Percentiles rank a stretch among this genome's conserved stretches.
Conservation (phyloP, 2,797 vertebrate genomes). For the Siniperca obscura region DNA sequence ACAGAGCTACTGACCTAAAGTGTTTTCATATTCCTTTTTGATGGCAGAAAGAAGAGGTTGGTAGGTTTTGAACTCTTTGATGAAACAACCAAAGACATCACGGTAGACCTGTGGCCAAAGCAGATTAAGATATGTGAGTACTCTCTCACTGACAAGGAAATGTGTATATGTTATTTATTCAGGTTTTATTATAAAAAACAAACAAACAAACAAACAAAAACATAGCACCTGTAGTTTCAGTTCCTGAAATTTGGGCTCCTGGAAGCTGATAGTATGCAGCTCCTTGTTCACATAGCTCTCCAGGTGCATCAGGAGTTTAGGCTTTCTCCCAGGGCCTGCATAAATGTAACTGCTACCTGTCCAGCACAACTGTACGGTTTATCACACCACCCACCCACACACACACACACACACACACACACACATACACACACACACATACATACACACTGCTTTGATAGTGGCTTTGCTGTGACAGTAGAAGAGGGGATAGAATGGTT, state of each 20-base stretch:
- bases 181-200: background rate
- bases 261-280: conserved; percentile 78
- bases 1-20: conserved; percentile 81
- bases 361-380: conserved; percentile 54
- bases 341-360: conserved; percentile 54
- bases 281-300: conserved; percentile 84
- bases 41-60: conserved; percentile 89
- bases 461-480: background rate
- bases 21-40: conserved; percentile 90
- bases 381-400: conserved; percentile 5
- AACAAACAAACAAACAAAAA: conserved; percentile 5
- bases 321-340: conserved; percentile 78
- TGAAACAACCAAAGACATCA: conserved; percentile 88
- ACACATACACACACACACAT: background rate
- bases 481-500: background rate
- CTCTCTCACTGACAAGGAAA: background rate
- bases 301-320: conserved; percentile 82
- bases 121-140: conserved; percentile 19
- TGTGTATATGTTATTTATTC: background rate
- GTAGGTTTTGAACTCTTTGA: conserved; percentile 90
- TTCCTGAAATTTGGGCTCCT: conserved; percentile 80
- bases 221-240: conserved; percentile 85
- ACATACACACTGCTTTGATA: background rate
- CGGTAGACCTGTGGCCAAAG: conserved; percentile 84
- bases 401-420: background rate